Percentiles rank a stretch among this genome's conserved stretches.
Evolutionary conservation across 2,113 vertebrate genomes (phyloP).

Genomic region (Hippocampus guttulatus): DNA sequence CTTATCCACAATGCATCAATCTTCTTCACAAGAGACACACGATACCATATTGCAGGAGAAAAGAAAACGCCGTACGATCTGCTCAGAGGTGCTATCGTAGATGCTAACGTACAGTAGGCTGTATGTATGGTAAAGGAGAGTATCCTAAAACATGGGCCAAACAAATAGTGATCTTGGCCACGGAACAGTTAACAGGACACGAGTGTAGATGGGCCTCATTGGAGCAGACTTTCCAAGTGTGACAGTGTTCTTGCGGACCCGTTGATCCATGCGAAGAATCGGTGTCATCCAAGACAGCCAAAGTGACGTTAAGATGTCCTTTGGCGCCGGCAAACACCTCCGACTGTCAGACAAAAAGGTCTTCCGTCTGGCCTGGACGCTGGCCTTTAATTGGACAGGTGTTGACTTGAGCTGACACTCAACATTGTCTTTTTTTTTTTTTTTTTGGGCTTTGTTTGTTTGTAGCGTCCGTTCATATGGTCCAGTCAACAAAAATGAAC

Average conservation of each 20-base stretch:
- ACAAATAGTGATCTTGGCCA: background rate
- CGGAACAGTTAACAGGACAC: background rate
- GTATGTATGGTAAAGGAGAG: background rate
- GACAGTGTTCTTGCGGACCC: background rate
- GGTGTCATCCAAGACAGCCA: background rate
- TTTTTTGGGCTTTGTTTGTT: background rate
- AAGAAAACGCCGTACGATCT: constrained; percentile 7
- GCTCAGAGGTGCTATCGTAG: background rate
- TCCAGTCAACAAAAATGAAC: background rate
- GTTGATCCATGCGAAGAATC: background rate
- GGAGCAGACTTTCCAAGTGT: background rate
- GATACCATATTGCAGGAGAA: constrained; percentile 42
- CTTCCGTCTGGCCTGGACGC: constrained; percentile 24
- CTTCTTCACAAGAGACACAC: constrained; percentile 28
- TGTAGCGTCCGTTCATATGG: background rate
- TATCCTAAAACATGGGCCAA: background rate
- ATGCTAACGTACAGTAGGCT: background rate
- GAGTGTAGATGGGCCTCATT: background rate
- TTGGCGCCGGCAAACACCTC: constrained; percentile 1
- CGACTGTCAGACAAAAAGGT: constrained; percentile 17
- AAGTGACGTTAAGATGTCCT: background rate
- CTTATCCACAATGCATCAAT: constrained; percentile 58
- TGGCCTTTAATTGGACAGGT: constrained; percentile 31
- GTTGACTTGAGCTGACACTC: constrained; percentile 18
- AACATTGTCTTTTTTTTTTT: constrained; percentile 14